phyloP scores from a whole-genome alignment of 1,140 invertebrate genomes.

The Micrasema minimum region DNA sequence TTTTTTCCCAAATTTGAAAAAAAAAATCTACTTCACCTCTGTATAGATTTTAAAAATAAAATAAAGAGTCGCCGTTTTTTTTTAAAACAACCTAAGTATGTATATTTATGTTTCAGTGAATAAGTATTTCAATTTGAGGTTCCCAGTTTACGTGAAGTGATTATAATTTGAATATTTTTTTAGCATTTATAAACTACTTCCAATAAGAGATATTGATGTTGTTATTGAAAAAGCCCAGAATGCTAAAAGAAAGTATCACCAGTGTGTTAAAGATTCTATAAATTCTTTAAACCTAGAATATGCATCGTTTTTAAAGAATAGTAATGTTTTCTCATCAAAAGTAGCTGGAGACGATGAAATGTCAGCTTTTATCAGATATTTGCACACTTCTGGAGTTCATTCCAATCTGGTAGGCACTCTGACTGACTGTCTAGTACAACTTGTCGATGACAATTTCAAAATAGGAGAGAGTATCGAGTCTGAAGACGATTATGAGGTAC shows the following conservation, averaged over 20 bases:
- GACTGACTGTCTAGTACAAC: background rate
- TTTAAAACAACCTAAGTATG: too few species aligned
- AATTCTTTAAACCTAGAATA: slow-evolving; percentile 14
- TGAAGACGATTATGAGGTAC: slow-evolving; percentile 22
- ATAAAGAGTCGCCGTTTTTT: too few species aligned
- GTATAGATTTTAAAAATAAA: too few species aligned
- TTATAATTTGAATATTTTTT: slow-evolving; percentile 10
- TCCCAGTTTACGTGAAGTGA: too few species aligned
- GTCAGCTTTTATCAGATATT: slow-evolving; percentile 19
- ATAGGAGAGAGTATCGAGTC: slow-evolving; percentile 5
- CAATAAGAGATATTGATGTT: slow-evolving; percentile 14
- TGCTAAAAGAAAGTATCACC: slow-evolving; percentile 24
- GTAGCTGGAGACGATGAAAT: slow-evolving; percentile 33
- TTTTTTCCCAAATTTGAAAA: too few species aligned
- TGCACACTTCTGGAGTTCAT: slow-evolving; percentile 9
- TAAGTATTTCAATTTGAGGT: too few species aligned
- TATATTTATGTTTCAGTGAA: too few species aligned
- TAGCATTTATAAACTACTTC: slow-evolving; percentile 27
- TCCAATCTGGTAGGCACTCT: background rate
- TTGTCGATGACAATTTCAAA: slow-evolving; percentile 31
- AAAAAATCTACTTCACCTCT: too few species aligned
- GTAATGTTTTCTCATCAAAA: slow-evolving; percentile 12
- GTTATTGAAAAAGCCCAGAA: slow-evolving; percentile 27
- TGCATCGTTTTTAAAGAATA: slow-evolving; percentile 13
- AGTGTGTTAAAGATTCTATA: slow-evolving; percentile 15